Evolutionary conservation across 2,888 invertebrate species (phyloP).

Genomic region (Quadroppia sp.): DNA sequence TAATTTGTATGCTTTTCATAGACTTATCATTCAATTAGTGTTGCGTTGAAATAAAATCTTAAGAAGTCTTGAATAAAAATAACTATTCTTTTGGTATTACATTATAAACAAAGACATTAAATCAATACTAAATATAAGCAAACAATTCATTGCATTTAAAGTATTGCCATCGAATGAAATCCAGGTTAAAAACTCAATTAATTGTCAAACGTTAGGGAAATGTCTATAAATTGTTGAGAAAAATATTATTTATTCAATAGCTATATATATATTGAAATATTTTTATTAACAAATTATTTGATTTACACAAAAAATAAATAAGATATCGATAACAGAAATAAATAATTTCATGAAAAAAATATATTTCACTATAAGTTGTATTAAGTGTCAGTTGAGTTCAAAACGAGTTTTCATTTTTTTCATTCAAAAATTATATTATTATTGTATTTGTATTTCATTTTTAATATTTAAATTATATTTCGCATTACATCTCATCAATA

Average conservation of each 20-base stretch:
- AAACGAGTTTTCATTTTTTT: constrained; percentile 3
- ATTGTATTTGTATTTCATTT: neutral
- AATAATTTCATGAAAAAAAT: constrained; percentile 2
- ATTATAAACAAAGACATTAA: no score
- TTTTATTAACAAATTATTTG: neutral
- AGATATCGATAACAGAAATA: constrained; percentile 5
- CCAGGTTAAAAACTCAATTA: neutral
- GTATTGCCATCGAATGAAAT: neutral
- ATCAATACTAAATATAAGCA: no score
- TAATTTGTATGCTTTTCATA: no score
- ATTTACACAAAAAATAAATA: neutral
- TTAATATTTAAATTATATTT: neutral
- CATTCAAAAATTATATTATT: neutral
- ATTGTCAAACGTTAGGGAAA: neutral
- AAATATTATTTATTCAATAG: neutral
- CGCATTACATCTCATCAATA: neutral
- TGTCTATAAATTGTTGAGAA: neutral
- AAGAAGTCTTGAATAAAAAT: no score
- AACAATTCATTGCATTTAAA: no score
- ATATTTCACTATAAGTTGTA: no score
- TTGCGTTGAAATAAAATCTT: no score
- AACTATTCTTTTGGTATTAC: no score
- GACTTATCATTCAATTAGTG: no score
- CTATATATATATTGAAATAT: no score
- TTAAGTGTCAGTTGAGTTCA: neutral